Evolutionary conservation across 2,113 vertebrate species (phyloP), one percentile per base, ranked within the genome.

Genomic region (Brevimyrus niger): DNA sequence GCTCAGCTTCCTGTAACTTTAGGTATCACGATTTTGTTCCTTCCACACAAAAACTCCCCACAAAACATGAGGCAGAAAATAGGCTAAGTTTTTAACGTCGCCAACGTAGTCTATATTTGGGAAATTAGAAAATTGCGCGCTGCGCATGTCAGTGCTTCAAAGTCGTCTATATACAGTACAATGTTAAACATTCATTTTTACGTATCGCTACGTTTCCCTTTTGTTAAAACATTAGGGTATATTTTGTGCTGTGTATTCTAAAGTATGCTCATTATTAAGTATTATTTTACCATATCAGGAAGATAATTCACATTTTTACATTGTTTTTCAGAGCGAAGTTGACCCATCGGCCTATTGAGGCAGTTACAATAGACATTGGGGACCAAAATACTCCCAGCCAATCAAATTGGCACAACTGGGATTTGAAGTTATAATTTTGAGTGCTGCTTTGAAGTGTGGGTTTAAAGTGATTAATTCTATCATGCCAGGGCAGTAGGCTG

Each of bases 1-100:
- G 92, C 94, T 93, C 89, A 90, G 92, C 91, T 93, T 86, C 84
- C 88, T 93, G 92, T 94, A 92, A 94, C n/a, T 95, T 93, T 90
- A 90, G 91, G 58, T 88, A 91, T 92, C 92, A 91, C 92, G 93
- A 90, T 92, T 92, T 92, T 94, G 55, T 91, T 27, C 69, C 90
- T 90, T 69, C 61, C 84, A 89, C 86, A 83, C 86, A 88, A 65
- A 65, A 89, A 76, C 90, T 15, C 19, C 91, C 53, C 91, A 90
- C 21, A n/a, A 85, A 48, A 84, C 44, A 19, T 9, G 89, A 91
- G 69, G 80, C 91, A 90, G 48, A 87, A 82, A 50, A 89, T 50
- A 31, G 10, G 61, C 61, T 27, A 31, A 27, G 35, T 86, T 86
- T 73, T 88, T 61, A n/a, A 61, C 76, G 53, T 61, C 31, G 42